A percentile compares a stretch with the other conserved stretches of the same genome.
Evolutionary conservation across 2,113 vertebrate genomes (phyloP).

Genomic region (Hyla sarda): DNA sequence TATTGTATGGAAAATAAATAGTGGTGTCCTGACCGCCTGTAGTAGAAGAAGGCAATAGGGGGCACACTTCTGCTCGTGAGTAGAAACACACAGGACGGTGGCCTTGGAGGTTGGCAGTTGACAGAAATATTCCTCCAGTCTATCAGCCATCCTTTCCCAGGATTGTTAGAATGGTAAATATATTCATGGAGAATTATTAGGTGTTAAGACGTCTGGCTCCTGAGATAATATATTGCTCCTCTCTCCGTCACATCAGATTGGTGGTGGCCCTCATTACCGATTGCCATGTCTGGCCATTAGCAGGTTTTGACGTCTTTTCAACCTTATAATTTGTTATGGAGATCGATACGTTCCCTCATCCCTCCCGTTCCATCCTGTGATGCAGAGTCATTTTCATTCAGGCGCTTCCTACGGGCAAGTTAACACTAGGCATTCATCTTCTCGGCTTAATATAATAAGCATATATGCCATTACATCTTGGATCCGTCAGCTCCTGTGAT

Average conservation of each 20-base stretch:
- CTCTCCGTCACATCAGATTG: background rate
- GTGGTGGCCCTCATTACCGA: background rate
- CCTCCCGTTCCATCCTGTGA: background rate
- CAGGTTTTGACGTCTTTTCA: background rate
- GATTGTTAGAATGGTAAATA: background rate
- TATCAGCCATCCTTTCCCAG: background rate
- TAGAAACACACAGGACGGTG: background rate
- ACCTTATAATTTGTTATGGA: background rate
- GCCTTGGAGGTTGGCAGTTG: background rate
- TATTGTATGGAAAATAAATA: too few relatives aligned
- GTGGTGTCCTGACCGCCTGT: background rate
- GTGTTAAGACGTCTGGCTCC: background rate
- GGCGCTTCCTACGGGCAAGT: conserved; percentile 9
- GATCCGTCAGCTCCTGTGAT: conserved; percentile 6
- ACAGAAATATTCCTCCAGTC: background rate
- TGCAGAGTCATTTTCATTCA: conserved; percentile 3
- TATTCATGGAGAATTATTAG: conserved; percentile 22
- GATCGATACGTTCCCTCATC: conserved; percentile 36
- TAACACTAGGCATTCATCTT: conserved; percentile 27
- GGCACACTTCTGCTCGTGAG: background rate
- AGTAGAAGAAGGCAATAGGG: background rate
- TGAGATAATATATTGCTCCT: background rate
- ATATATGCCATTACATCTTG: background rate
- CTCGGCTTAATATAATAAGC: conserved; percentile 13
- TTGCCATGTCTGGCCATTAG: background rate